Evolutionary conservation across 2,888 invertebrate species (phyloP).

Genomic region (Celastrina argiolus): DNA sequence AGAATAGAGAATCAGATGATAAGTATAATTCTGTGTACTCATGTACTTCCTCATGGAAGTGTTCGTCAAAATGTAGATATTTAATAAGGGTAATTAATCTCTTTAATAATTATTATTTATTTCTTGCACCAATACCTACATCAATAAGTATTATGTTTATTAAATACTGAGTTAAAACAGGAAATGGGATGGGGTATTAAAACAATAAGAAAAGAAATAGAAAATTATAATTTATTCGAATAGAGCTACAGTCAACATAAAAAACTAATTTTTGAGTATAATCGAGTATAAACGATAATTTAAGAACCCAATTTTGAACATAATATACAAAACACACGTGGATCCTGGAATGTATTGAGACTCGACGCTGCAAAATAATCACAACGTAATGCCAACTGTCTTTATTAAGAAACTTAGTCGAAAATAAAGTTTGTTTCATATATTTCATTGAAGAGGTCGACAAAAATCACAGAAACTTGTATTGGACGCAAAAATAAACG

Average conservation of each 20-base stretch:
- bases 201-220: conserved; percentile 50
- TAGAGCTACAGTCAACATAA: conserved; percentile 63
- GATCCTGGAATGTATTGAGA: conserved; percentile 36
- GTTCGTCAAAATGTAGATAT: too few relatives aligned
- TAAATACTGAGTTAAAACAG: neutral
- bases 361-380: conserved; percentile 21
- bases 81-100: too few relatives aligned
- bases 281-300: conserved; percentile 39
- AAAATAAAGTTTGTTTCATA: neutral
- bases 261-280: conserved; percentile 61
- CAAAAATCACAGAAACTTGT: conserved; percentile 31
- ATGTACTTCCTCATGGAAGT: too few relatives aligned
- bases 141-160: neutral
- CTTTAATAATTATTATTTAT: too few relatives aligned
- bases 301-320: conserved; percentile 33
- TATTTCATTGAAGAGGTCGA: conserved; percentile 21
- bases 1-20: too few relatives aligned
- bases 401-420: neutral
- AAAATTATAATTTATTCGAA: conserved; percentile 72
- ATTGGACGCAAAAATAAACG: conserved; percentile 25
- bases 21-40: too few relatives aligned
- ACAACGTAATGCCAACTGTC: neutral
- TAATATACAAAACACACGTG: conserved; percentile 41
- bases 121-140: neutral
- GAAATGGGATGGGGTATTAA: conserved; percentile 67